Evolutionary conservation across 1,140 invertebrate genomes (phyloP), one percentile per base, ranked within the genome.

Genomic region (Meloidogyne chitwoodi): DNA sequence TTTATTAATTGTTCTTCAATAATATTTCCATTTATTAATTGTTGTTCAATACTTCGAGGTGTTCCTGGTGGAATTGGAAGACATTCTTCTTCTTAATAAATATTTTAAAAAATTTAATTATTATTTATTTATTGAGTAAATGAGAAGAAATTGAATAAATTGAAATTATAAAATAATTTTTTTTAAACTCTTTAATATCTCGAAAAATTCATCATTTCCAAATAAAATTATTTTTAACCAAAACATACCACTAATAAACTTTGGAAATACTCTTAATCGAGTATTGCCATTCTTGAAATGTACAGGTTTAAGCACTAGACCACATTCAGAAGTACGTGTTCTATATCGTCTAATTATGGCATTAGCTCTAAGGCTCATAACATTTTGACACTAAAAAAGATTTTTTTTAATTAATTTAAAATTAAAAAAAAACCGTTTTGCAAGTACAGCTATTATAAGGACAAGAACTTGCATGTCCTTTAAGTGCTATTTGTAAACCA

Each of bases 221-320:
- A n/a, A n/a, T n/a, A n/a, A n/a, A n/a, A n/a, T n/a, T n/a, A 27
- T 19, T 19, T 71, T 48, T 75, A 26, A n/a, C 19, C 19, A n/a
- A 41, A 67, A 38, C 71, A 71, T 27, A 84, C 83, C 83, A 74
- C 85, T 86, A 26, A 86, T 84, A 68, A 85, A 87, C 66, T 86
- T 86, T 14, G 84, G 84, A 62, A 86, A 86, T 26, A 86, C 84
- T 62, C 84, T 69, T 24, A 86, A 74, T 27, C 80, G 75, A 12
- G 84, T 86, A 75, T 86, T 86, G 56, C 84, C 84, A 77, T 86
- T 86, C 44, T 86, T 86, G 56, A 86, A 86, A 67, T 86, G 84
- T 14, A 86, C 84, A 11, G 84, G 84, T 64, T 86, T 86, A 26
- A 86, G 63, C 2, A 86, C 84, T n/a, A 86, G 68, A 11, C 84